These are phyloP conservation scores for Rhorus exstirpatorius DNA, from an alignment of 2,888 invertebrate species.

Conservation along the genomic window DNA sequence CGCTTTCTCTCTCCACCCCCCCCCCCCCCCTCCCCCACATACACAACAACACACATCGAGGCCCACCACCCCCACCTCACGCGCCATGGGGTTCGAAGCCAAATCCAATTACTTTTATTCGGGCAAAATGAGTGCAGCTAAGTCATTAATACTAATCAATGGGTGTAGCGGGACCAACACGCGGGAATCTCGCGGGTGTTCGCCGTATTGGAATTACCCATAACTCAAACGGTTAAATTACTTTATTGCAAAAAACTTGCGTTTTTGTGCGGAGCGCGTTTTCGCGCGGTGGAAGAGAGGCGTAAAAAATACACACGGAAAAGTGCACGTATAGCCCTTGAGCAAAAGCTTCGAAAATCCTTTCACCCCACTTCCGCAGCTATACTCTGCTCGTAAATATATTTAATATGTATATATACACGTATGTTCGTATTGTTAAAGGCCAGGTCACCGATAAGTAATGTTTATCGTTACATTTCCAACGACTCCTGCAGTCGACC, in stretches of 20 bases:
- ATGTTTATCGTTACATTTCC: constrained; percentile 86
- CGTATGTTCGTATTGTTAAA: constrained; percentile 80
- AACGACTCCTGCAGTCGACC: constrained; percentile 70
- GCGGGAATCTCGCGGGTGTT: constrained; percentile 60
- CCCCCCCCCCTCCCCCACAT: constrained; percentile 8
- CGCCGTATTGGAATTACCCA: constrained; percentile 84
- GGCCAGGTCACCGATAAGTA: constrained; percentile 84
- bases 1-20: constrained; percentile 5
- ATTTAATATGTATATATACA: constrained; percentile 10
- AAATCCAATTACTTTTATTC: constrained; percentile 86
- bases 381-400: constrained; percentile 14
- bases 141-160: constrained; percentile 87
- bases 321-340: constrained; percentile 52
- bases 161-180: constrained; percentile 74
- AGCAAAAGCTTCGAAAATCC: constrained; percentile 52
- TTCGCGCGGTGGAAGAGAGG: constrained; percentile 61
- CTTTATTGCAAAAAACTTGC: constrained; percentile 85
- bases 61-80: constrained; percentile 64
- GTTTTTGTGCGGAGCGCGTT: constrained; percentile 79
- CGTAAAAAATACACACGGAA: constrained; percentile 51
- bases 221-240: constrained; percentile 85
- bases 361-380: constrained; percentile 71
- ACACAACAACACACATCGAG: constrained; percentile 68
- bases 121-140: constrained; percentile 86
- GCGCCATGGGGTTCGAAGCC: constrained; percentile 83